Conservation (phyloP, 2,888 invertebrate species). For the Epinotia brunnichana region DNA sequence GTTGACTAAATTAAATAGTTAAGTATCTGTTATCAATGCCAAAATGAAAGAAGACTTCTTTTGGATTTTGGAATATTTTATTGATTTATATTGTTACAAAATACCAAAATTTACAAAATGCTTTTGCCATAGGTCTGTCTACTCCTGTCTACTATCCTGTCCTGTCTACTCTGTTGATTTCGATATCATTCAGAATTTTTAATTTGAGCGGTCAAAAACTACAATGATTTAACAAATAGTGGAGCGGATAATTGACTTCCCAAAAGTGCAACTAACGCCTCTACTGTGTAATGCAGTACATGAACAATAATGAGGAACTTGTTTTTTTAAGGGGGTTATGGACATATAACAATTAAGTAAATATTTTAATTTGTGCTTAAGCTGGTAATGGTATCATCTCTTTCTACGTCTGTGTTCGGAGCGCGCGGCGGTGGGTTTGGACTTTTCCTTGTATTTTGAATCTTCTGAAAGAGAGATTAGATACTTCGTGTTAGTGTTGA, state of each 20-base stretch:
- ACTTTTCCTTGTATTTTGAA: slow-evolving; percentile 71
- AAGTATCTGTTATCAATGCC: too few species aligned
- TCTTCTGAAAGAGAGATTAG: slow-evolving; percentile 62
- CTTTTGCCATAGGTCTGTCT: background rate
- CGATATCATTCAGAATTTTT: background rate
- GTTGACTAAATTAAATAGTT: too few species aligned
- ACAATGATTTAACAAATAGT: background rate
- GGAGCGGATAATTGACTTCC: background rate
- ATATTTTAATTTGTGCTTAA: background rate
- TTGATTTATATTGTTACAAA: slow-evolving; percentile 2
- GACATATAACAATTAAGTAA: background rate
- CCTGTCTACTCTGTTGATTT: slow-evolving; percentile 9
- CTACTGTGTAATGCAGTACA: background rate
- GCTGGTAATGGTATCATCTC: slow-evolving; percentile 57
- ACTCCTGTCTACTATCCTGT: too few species aligned
- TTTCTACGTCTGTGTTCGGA: slow-evolving; percentile 77
- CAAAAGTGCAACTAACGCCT: background rate
- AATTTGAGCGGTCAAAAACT: background rate
- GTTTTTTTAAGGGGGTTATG: background rate
- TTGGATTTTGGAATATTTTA: slow-evolving; percentile 16
- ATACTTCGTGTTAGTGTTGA: background rate
- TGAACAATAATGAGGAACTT: background rate
- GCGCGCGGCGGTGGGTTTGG: slow-evolving; percentile 69
- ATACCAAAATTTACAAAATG: slow-evolving; percentile 7
- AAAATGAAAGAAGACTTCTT: background rate